Evolutionary conservation across 2,797 vertebrate species (phyloP), one percentile per base, ranked within the genome.

Genomic region (Rhyacichthys aspro): DNA sequence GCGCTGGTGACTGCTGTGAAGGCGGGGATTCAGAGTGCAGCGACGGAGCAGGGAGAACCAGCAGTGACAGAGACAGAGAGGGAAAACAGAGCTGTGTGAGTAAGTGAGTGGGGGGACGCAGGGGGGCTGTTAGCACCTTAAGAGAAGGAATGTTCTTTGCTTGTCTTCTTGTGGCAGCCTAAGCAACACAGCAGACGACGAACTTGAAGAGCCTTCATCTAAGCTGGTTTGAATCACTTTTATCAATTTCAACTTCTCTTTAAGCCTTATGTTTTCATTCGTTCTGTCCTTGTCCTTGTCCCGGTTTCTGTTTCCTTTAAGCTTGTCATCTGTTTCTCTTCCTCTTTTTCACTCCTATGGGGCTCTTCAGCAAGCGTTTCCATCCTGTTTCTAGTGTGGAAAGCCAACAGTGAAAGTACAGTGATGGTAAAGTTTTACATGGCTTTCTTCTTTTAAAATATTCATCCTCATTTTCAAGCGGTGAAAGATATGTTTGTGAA

Each of bases 131-230:
- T 85, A 78, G 88, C 79, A 81, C 83, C 82, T 91, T 75, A 74
- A 70, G 72, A 87, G 82, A 84, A 82, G 85, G 86, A 91, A 88
- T 87, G 84, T 84, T 86, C 70, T 82, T 67, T 85, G 75, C 76
- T 81, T 85, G 82, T 87, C 88, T 88, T 85, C 72, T 70, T 83
- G 70, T 69, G 71, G 86, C 86, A 83, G 87, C 67, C 44, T 19
- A 56, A 78, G 66, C 80, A 68, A 57, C 63, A 36, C 64, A 68
- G 71, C 60, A 71, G 67, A 82, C 69, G 39, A 70, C 72, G 63
- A 49, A 65, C 44, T 59, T 14, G 57, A 56, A 28, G 28, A 23
- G 38, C 46, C 55, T 46, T 49, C 60, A 50, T 3, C 53, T n/a
- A 7, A 65, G 60, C 74, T 37, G 74, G 46, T 78, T 59, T 59